Evolutionary conservation across 2,888 invertebrate genomes (phyloP), one percentile per base, ranked within the genome.

Genomic region (Stenodema calcarata): DNA sequence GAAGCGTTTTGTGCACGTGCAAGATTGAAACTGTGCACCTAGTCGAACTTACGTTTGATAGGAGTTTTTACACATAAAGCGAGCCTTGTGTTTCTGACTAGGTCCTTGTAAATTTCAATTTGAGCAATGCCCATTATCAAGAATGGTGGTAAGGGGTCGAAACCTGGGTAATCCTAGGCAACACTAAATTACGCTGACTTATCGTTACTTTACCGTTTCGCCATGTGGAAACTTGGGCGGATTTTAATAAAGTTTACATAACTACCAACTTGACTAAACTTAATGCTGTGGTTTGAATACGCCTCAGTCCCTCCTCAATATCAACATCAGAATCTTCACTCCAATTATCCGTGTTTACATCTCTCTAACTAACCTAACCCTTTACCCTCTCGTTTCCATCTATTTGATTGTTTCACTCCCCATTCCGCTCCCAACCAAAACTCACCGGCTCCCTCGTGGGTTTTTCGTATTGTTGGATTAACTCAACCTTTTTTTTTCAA

Each of bases 361-460:
- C 78, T 78, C 78, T 78, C 78, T 78, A 78, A 78, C 78, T 78
- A 78, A 78, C 78, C 78, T 78, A 78, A 78, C 78, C 78, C 78
- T 78, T 78, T 78, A 44, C 78, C 41, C 23, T 44, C 41, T 35
- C 41, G 35, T 78, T 78, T 42, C 27, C 78, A 78, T 78, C 78
- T 78, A 78, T 78, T 78, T 78, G 42, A 78, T 78, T 78, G 78
- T 41, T 73, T 42, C 44, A 78, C 78, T 62, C 62, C 11, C 23
- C 62, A 7, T 23, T 62, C 12, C 47, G 47, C 47, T 7, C 3
- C 47, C 62, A 2, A 18, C 44, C 44, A 30, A n/a, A 35, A 35
- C 30, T 18, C 35, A 9, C n/a, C 16, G 12, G 78, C 27, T 44
- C 41, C 41, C 78, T 11, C 11, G 42, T 23, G 41, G 78, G 47